A percentile compares a stretch with the other conserved stretches of the same genome.
Conservation (phyloP, 2,888 invertebrate genomes). For the Eretmocerus hayati region DNA sequence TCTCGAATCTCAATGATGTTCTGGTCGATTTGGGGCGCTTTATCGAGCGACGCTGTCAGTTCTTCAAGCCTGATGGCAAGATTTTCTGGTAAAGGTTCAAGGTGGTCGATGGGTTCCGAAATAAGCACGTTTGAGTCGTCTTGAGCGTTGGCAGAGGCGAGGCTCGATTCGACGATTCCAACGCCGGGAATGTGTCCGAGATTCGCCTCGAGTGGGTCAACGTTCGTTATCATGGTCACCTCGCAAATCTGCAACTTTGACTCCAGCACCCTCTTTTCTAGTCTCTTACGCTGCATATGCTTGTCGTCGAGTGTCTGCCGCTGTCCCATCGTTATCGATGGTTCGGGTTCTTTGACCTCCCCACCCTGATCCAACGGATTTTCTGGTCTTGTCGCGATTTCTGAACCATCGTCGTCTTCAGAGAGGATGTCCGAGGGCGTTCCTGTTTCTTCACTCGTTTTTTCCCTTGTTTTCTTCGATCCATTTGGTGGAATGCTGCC, state of each 20-base stretch:
- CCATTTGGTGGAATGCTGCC: too few species aligned
- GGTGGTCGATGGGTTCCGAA: conserved; percentile 33
- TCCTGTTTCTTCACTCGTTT: conserved; percentile 1
- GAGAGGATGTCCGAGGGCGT: background rate
- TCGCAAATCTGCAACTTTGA: conserved; percentile 30
- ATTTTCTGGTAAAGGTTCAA: conserved; percentile 28
- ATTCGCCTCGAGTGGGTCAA: conserved; percentile 33
- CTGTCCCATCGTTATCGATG: conserved; percentile 28
- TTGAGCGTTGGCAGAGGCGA: background rate
- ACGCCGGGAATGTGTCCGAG: conserved; percentile 38
- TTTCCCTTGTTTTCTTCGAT: background rate
- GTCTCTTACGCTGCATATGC: too few species aligned
- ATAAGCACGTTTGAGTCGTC: conserved; percentile 30
- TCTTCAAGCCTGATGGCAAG: conserved; percentile 28
- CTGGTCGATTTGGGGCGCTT: too few species aligned
- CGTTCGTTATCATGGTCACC: conserved; percentile 34
- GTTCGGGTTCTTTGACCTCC: conserved; percentile 23
- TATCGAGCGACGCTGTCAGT: too few species aligned
- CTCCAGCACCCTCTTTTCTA: conserved; percentile 30
- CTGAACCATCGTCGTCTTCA: conserved; percentile 8
- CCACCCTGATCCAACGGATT: background rate
- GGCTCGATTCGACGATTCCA: conserved; percentile 34
- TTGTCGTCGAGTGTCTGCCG: too few species aligned
- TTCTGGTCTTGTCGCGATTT: background rate
- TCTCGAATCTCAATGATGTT: conserved; percentile 38